Evolutionary conservation across 2,888 invertebrate species (phyloP), one percentile per base, ranked within the genome.

Genomic region (Mamestra brassicae): DNA sequence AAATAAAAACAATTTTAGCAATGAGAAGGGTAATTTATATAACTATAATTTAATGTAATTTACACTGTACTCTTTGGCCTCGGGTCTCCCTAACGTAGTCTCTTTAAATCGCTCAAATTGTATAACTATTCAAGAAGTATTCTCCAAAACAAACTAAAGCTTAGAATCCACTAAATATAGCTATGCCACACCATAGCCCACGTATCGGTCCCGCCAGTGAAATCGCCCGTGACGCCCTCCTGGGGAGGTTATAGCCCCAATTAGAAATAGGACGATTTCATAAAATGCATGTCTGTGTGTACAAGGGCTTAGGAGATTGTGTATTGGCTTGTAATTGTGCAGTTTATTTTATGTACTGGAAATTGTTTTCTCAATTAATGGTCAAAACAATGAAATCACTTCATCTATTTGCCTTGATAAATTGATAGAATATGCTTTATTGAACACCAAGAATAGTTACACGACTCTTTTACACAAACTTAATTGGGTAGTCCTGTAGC

Each of bases 211-310:
- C 83, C 85, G 89, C 81, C 89, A 72, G 88, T 88, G 88, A 83
- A 89, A 89, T 89, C 85, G 89, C 26, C 90, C 88, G 85, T 89
- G 88, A 86, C 89, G 50, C 89, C 90, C 88, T 86, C 60, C 42
- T 38, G 47, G 81, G 77, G 83, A 67, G 61, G 76, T 78, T 85
- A 81, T 68, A 67, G 71, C 82, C 17, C 63, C 74, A 87, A 85
- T 88, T 87, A 87, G 78, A 83, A 87, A 78, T 88, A 83, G 81
- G 65, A 87, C 74, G 68, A 70, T 74, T 78, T 83, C 71, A 69
- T 79, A 76, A 85, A 84, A 80, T 70, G 69, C 57, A 65, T 71
- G 74, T 78, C 67, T 74, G 60, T 64, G 65, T 76, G 63, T 47
- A 60, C 71, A 50, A 36, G 8, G 38, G n/a, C 34, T 64, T 68